Evolutionary conservation across 2,888 invertebrate species (phyloP).

Genomic region (Bembecia ichneumoniformis): DNA sequence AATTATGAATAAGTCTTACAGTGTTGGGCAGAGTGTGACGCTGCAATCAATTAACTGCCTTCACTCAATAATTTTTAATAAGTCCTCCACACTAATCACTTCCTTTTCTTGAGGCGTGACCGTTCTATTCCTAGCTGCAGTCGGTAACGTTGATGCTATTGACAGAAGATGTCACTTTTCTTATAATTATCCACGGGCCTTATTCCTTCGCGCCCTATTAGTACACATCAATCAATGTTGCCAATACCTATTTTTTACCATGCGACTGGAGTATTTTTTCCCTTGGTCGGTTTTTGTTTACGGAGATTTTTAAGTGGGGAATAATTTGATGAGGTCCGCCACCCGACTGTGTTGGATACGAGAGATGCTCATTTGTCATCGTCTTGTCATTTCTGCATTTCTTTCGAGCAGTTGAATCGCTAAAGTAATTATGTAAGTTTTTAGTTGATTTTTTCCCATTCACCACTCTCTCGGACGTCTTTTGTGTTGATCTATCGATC

Average conservation of each 20-base stretch:
- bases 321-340: conserved; percentile 73
- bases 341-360: conserved; percentile 66
- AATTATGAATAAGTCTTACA: conserved; percentile 7
- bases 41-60: conserved; percentile 55
- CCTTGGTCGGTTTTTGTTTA: conserved; percentile 65
- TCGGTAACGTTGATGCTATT: conserved; percentile 43
- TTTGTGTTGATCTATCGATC: conserved; percentile 27
- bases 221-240: conserved; percentile 73
- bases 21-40: background rate
- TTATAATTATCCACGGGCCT: conserved; percentile 67
- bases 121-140: conserved; percentile 59
- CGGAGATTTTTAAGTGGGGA: conserved; percentile 70
- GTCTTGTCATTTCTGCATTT: conserved; percentile 73
- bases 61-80: conserved; percentile 72
- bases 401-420: conserved; percentile 66
- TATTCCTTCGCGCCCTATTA: conserved; percentile 72
- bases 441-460: conserved; percentile 53
- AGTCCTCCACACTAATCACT: conserved; percentile 67
- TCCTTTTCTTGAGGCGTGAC: conserved; percentile 65
- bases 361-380: conserved; percentile 70
- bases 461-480: conserved; percentile 23
- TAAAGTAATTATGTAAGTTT: conserved; percentile 68
- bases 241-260: conserved; percentile 71
- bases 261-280: conserved; percentile 55
- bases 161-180: conserved; percentile 71